Evolutionary conservation across 2,888 invertebrate genomes (phyloP).

Genomic region (Oscheius sp.): DNA sequence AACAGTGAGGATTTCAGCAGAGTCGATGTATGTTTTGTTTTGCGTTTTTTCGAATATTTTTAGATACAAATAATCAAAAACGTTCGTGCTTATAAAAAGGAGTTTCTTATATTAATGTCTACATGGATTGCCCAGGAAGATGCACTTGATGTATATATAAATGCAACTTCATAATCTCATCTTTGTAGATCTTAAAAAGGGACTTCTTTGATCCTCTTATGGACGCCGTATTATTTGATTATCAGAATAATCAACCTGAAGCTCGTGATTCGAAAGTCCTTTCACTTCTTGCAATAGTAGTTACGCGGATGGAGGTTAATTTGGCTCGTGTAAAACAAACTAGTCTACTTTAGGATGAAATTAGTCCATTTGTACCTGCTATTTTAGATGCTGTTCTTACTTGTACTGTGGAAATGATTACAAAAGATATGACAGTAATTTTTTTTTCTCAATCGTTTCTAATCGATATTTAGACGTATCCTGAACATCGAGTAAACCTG

Average conservation of each 20-base stretch:
- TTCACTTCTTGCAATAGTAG: constrained; percentile 69
- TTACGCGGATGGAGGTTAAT: constrained; percentile 63
- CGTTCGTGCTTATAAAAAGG: constrained; percentile 98
- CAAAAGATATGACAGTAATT: constrained; percentile 77
- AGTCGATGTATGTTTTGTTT: neutral
- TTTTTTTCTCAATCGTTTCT: neutral
- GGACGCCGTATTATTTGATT: constrained; percentile 95
- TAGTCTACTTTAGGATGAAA: constrained; percentile 51
- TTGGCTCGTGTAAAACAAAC: neutral
- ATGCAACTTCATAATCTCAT: no score
- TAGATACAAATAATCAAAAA: constrained; percentile 85
- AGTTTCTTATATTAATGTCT: constrained; percentile 94
- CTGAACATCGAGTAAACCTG: constrained; percentile 97
- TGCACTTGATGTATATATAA: constrained; percentile 83
- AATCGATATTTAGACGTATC: constrained; percentile 89
- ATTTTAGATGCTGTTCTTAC: constrained; percentile 99
- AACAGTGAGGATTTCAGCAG: neutral
- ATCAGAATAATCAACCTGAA: constrained; percentile 92
- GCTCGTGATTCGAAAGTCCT: constrained; percentile 98
- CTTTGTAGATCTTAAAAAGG: constrained; percentile 82
- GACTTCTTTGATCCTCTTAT: constrained; percentile 96
- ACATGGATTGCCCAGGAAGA: constrained; percentile 93
- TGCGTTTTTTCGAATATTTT: constrained; percentile 79
- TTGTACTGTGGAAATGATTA: constrained; percentile 95
- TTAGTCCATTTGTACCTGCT: constrained; percentile 81